Evolutionary conservation across 2,888 invertebrate genomes (phyloP).

Genomic region (Brachycybe producta): DNA sequence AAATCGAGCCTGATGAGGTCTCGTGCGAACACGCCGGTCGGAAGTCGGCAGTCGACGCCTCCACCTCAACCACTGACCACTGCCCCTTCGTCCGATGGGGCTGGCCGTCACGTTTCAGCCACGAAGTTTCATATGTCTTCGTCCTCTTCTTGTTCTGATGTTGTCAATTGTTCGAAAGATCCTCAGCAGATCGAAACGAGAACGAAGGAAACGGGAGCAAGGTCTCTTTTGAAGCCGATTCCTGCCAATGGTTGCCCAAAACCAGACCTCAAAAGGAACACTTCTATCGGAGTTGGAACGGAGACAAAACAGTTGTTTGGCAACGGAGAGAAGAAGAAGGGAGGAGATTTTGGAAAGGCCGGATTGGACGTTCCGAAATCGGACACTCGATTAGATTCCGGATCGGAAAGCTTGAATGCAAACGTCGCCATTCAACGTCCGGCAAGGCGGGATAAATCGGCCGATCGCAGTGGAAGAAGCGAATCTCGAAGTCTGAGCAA

Average conservation of each 20-base stretch:
- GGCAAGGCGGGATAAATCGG: constrained; percentile 8
- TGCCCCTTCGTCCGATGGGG: no score
- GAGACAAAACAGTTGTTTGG: neutral
- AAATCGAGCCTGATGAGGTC: constrained; percentile 21
- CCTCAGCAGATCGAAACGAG: neutral
- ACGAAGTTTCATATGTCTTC: no score
- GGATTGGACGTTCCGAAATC: neutral
- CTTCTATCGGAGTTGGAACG: neutral
- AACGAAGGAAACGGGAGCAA: neutral
- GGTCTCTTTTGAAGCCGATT: constrained; percentile 7
- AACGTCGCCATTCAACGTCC: neutral
- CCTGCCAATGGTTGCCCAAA: constrained; percentile 15
- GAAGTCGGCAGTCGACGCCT: constrained; percentile 6
- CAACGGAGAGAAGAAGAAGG: neutral
- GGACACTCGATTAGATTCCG: no score
- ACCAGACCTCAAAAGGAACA: constrained; percentile 4
- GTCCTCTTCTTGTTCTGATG: no score
- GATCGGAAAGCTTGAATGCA: no score
- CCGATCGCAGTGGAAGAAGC: neutral
- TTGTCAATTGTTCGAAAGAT: neutral
- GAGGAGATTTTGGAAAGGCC: neutral
- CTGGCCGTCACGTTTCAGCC: neutral
- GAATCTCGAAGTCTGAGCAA: neutral
- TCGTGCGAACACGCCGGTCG: constrained; percentile 11
- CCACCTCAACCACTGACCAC: no score